phyloP scores from a whole-genome alignment of 64 coral and sea anemone species.

The Platygyra sinensis region DNA sequence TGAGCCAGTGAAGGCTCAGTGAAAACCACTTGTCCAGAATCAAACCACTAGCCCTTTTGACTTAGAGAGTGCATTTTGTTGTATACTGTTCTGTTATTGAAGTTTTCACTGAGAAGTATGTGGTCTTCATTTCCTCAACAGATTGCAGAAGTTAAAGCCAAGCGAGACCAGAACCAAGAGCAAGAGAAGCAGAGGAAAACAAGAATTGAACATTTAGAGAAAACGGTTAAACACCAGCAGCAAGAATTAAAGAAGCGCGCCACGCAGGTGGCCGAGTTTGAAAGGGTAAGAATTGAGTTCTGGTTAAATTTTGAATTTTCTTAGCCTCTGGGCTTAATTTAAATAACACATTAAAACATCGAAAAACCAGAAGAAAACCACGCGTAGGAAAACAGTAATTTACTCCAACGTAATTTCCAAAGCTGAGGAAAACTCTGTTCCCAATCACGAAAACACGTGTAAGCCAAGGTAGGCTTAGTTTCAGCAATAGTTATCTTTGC shows the following conservation, averaged over 20 bases:
- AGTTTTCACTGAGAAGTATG: neutral
- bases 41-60: no score
- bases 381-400: no score
- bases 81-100: neutral
- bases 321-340: neutral
- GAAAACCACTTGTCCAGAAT: no score
- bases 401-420: no score
- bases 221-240: conserved; percentile 84
- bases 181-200: conserved; percentile 80
- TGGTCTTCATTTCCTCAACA: conserved; percentile 8
- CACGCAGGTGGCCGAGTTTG: conserved; percentile 77
- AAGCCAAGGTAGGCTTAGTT: neutral
- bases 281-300: conserved; percentile 51
- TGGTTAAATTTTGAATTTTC: neutral
- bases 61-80: neutral
- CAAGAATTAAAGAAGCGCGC: conserved; percentile 89
- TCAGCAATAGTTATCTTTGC: no score
- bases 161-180: conserved; percentile 84
- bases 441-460: neutral
- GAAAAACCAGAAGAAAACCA: neutral
- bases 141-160: conserved; percentile 89
- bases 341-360: neutral
- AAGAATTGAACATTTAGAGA: conserved; percentile 85
- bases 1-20: no score
- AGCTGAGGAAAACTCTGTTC: no score